A percentile compares a stretch with the other conserved stretches of the same genome.
Evolutionary conservation across 1,140 invertebrate species (phyloP).

Genomic region (Drosophila kikkawai): DNA sequence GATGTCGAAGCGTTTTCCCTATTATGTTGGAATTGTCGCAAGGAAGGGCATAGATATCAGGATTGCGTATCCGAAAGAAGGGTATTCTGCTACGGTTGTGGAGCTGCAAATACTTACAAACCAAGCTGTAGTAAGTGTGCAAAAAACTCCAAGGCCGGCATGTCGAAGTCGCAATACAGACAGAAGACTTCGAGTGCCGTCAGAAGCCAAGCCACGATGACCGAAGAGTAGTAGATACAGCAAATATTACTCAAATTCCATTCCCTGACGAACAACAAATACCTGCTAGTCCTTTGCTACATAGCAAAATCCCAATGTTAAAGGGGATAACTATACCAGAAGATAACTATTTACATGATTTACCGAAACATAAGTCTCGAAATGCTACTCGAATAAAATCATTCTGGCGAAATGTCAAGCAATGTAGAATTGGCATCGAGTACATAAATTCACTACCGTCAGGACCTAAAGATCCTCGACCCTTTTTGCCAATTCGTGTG

Average conservation of each 20-base stretch:
- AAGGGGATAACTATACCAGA: background rate
- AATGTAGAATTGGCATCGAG: slow-evolving; percentile 4
- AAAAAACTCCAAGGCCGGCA: slow-evolving; percentile 9
- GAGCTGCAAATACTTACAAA: slow-evolving; percentile 2
- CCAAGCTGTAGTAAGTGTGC: slow-evolving; percentile 4
- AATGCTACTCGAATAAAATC: background rate
- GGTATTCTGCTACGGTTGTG: slow-evolving; percentile 13
- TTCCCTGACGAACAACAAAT: background rate
- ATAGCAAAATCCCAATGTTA: slow-evolving; percentile 1
- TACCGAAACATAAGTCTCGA: background rate
- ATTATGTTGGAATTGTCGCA: background rate
- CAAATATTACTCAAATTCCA: background rate
- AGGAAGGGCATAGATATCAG: slow-evolving; percentile 2
- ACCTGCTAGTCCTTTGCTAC: slow-evolving; percentile 3
- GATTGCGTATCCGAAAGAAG: background rate
- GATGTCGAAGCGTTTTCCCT: background rate
- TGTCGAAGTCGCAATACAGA: slow-evolving; percentile 7
- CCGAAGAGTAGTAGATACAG: background rate
- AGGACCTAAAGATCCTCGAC: slow-evolving; percentile 1
- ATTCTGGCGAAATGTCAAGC: slow-evolving; percentile 5
- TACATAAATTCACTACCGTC: background rate
- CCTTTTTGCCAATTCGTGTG: background rate
- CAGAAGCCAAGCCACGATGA: background rate
- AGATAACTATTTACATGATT: background rate
- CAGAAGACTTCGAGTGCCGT: background rate